A percentile compares a stretch with the other conserved stretches of the same genome.
Evolutionary conservation across 1,140 invertebrate species (phyloP).

Genomic region (Drosophila pseudoananassae): DNA sequence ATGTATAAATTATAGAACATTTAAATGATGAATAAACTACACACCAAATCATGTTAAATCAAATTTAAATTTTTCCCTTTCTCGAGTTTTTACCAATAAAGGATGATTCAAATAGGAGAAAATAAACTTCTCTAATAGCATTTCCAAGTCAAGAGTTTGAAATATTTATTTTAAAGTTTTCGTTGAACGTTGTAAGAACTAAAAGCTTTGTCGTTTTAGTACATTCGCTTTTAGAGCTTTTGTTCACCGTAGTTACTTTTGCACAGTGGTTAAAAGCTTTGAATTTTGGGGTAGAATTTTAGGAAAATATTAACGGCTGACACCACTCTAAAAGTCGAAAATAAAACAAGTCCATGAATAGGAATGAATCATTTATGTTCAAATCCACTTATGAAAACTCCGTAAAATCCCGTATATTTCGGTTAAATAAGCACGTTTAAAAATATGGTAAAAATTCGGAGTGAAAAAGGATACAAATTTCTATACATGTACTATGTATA

Average conservation of each 20-base stretch:
- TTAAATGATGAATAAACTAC: slow-evolving; percentile 68
- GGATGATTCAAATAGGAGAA: no score
- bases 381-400: no score
- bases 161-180: background rate
- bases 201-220: slow-evolving; percentile 20
- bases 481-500: no score
- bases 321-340: no score
- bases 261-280: background rate
- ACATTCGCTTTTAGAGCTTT: slow-evolving; percentile 24
- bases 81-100: background rate
- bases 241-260: slow-evolving; percentile 13
- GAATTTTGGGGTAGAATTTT: no score
- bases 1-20: slow-evolving; percentile 68
- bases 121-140: background rate
- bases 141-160: background rate
- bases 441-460: no score
- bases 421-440: no score
- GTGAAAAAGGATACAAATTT: no score
- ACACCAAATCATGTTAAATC: slow-evolving; percentile 63
- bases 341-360: no score
- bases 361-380: no score
- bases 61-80: slow-evolving; percentile 1
- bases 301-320: no score
- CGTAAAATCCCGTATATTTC: no score
- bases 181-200: background rate